Conservation (phyloP, 2,797 vertebrate genomes). For the Antrozous pallidus region DNA sequence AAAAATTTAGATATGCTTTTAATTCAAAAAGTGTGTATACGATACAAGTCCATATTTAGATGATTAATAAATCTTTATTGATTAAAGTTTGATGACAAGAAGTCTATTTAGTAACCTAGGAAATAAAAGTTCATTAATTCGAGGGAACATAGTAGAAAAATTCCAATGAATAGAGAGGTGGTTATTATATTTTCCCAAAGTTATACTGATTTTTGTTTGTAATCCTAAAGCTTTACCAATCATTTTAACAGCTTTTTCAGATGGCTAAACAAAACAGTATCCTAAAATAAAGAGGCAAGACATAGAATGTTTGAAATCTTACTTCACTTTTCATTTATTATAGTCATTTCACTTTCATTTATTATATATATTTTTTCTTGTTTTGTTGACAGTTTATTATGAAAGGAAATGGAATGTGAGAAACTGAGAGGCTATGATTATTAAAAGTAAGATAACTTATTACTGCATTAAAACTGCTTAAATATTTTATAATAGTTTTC, state of each 20-base stretch:
- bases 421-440: not conserved
- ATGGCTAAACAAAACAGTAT: not conserved
- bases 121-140: not conserved
- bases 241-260: not conserved
- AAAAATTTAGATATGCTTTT: not conserved
- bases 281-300: not conserved
- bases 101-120: not conserved
- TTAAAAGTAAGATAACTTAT: not conserved
- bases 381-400: not conserved
- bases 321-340: not conserved
- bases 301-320: not conserved
- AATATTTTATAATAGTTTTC: not conserved
- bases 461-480: not conserved
- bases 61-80: not conserved
- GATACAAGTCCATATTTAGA: not conserved
- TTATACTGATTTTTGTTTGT: not conserved
- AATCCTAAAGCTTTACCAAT: not conserved
- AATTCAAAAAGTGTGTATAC: not conserved
- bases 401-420: conserved; percentile 3
- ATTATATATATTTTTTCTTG: not conserved
- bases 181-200: not conserved
- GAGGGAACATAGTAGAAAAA: not conserved
- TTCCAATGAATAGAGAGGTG: not conserved
- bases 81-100: not conserved
- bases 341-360: not conserved